phyloP scores from a whole-genome alignment of 2,888 invertebrate genomes.

The Drosophila buzzatii region DNA sequence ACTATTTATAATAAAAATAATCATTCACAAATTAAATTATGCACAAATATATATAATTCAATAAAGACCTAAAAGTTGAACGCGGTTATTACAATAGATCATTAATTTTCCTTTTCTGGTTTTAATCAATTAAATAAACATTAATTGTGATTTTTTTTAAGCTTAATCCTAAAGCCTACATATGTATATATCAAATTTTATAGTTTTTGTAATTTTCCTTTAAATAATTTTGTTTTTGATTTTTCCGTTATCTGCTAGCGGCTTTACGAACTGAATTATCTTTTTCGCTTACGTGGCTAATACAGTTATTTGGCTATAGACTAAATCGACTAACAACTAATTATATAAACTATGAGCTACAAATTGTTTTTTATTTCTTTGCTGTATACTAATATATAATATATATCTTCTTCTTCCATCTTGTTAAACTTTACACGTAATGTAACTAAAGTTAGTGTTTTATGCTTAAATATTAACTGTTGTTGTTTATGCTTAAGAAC shows the following conservation, averaged over 20 bases:
- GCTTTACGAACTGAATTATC: constrained; percentile 35
- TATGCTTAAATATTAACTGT: constrained; percentile 12
- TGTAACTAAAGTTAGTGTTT: constrained; percentile 26
- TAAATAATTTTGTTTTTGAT: constrained; percentile 5
- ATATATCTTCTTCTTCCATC: neutral
- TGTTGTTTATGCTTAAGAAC: constrained; percentile 31
- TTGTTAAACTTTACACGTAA: constrained; percentile 33
- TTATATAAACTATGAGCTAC: constrained; percentile 33
- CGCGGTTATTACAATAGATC: constrained; percentile 22
- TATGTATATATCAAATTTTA: constrained; percentile 14
- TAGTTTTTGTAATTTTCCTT: neutral
- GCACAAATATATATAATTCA: constrained; percentile 1
- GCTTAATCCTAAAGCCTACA: constrained; percentile 27
- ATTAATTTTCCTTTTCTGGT: neutral
- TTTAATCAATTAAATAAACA: constrained; percentile 43
- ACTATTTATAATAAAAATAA: neutral
- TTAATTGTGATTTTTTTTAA: constrained; percentile 33
- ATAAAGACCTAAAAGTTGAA: constrained; percentile 18
- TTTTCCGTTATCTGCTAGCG: constrained; percentile 1
- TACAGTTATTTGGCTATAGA: constrained; percentile 39
- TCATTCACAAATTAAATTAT: neutral
- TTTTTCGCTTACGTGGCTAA: constrained; percentile 47
- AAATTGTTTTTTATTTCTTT: constrained; percentile 28
- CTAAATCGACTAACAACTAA: constrained; percentile 45
- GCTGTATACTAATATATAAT: neutral